Evolutionary conservation across 2,113 vertebrate genomes (phyloP).

Genomic region (Paralichthys olivaceus): DNA sequence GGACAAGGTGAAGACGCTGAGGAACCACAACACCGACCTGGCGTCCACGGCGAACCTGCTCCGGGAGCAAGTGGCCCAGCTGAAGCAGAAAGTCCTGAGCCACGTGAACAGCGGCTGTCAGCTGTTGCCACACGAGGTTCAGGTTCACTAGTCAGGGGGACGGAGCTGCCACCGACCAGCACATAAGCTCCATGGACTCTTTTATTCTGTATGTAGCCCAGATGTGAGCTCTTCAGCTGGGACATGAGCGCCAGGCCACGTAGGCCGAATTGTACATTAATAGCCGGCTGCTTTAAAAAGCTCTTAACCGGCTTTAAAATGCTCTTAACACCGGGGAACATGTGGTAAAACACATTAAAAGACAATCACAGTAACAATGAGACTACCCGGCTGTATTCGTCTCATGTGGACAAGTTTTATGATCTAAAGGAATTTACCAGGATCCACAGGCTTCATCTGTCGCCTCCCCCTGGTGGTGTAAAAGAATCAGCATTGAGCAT

Average conservation of each 20-base stretch:
- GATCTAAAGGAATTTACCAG: background rate
- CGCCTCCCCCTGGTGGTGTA: background rate
- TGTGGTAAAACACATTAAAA: background rate
- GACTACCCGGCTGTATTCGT: background rate
- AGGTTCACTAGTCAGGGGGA: constrained; percentile 74
- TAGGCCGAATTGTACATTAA: constrained; percentile 26
- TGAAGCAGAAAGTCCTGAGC: constrained; percentile 95
- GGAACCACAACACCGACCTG: constrained; percentile 94
- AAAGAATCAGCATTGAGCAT: background rate
- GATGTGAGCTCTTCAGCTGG: constrained; percentile 6
- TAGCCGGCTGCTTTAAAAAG: background rate
- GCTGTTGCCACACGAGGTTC: constrained; percentile 82
- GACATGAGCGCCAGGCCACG: constrained; percentile 14
- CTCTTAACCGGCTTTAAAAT: constrained; percentile 14
- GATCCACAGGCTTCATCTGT: background rate
- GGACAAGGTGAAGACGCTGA: constrained; percentile 95
- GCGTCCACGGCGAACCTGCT: constrained; percentile 92
- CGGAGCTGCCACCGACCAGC: constrained; percentile 45
- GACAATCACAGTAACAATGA: background rate
- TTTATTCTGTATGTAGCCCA: constrained; percentile 42
- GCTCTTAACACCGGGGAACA: background rate
- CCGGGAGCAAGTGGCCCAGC: constrained; percentile 93
- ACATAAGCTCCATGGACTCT: constrained; percentile 62
- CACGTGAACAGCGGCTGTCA: constrained; percentile 95
- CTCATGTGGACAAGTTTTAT: background rate